Evolutionary conservation across 92 coral and sea anemone genomes (phyloP), one percentile per base, ranked within the genome.

Genomic region (Epizoanthus illoricatus): DNA sequence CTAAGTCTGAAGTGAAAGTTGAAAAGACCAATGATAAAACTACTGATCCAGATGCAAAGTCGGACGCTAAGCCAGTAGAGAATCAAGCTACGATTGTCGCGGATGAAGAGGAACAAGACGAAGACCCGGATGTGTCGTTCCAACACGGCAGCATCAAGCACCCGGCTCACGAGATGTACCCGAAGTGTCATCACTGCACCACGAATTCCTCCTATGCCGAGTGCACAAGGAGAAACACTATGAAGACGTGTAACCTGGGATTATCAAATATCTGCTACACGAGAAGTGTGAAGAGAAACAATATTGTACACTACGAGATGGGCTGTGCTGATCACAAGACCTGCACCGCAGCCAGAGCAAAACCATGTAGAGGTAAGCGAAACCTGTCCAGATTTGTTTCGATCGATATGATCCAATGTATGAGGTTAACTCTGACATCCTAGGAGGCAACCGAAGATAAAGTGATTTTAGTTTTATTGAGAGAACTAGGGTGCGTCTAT

Each of bases 221-320:
- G 15, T 96, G 99, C 47, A 76, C 87, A 5, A 88, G 89, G 18
- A 85, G 86, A 74, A 84, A 81, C 45, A 93, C 99, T 2, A 78
- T 93, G 61, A 84, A 83, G 64, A 91, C 80, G 75, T 96, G 99
- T 63, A 81, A 91, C 84, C 73, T 79, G 42, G 99, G 97, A 3
- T 82, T 96, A 73, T 91, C 93, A 5, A 96, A 96, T 71, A 96
- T 96, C 89, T 96, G 99, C 86, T 96, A 70, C 61, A 96, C 99
- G 5, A 90, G 88, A 76, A 96, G 99, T 76, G 86, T 84, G 16
- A 90, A 87, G 85, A 86, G 96, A 64, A 90, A 81, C 58, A 83
- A 86, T 9, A 79, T 90, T 23, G 84, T 90, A 55, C 97, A 91
- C 58, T 96, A 96, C 79, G 92, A 93, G 85, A 96, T 96, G 99